Evolutionary conservation across 2,888 invertebrate genomes (phyloP).

Genomic region (Chironomus tentans): DNA sequence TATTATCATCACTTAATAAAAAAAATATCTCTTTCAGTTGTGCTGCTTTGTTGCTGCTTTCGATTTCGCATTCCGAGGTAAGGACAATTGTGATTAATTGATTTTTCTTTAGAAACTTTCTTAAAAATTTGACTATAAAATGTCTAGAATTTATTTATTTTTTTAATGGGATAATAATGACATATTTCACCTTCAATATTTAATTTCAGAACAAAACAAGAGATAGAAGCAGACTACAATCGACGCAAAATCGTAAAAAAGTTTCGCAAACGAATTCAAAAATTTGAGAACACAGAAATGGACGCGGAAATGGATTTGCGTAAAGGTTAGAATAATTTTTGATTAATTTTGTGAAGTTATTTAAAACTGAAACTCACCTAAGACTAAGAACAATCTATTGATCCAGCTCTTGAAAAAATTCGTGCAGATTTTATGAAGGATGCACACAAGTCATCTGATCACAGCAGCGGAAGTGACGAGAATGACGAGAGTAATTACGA

Average conservation of each 20-base stretch:
- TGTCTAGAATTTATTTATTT: not conserved
- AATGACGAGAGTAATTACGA: slow-evolving; percentile 8
- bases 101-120: not conserved
- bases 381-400: not conserved
- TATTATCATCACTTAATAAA: not conserved
- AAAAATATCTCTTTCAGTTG: slow-evolving; percentile 48
- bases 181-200: no score
- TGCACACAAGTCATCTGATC: not conserved
- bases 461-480: slow-evolving; percentile 9
- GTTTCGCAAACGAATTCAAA: slow-evolving; percentile 69
- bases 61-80: slow-evolving; percentile 77
- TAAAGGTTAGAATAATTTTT: slow-evolving; percentile 38
- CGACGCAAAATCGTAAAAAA: slow-evolving; percentile 72
- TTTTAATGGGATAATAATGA: no score
- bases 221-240: slow-evolving; percentile 88
- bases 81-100: not conserved
- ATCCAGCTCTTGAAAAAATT: slow-evolving; percentile 23
- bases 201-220: slow-evolving; percentile 67
- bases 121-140: not conserved
- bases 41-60: slow-evolving; percentile 82
- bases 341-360: not conserved
- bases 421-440: slow-evolving; percentile 21
- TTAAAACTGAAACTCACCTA: not conserved
- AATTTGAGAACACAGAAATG: slow-evolving; percentile 60
- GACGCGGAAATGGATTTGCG: slow-evolving; percentile 40